Evolutionary conservation across 2,113 vertebrate species (phyloP).

Genomic region (Steatornis caripensis): DNA sequence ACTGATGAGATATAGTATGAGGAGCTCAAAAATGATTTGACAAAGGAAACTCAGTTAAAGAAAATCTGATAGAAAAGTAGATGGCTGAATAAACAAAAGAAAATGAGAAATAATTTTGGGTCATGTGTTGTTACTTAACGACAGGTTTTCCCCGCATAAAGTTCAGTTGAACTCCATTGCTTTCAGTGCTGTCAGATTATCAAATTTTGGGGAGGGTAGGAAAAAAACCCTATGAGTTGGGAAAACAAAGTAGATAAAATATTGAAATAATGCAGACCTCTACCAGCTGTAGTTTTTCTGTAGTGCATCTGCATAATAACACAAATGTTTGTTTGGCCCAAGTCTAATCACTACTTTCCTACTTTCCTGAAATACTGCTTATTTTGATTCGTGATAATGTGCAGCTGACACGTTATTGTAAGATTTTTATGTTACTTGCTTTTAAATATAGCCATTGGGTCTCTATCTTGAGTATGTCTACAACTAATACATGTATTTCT

Average conservation of each 20-base stretch:
- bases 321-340: not conserved
- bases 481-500: not conserved
- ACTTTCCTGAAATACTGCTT: not conserved
- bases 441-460: not conserved
- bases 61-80: not conserved
- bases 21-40: not conserved
- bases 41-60: not conserved
- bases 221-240: not conserved
- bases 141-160: rapidly evolving
- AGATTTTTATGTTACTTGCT: not conserved
- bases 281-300: not conserved
- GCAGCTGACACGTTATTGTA: not conserved
- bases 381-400: not conserved
- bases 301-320: too few relatives aligned
- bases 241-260: not conserved
- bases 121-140: not conserved
- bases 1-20: rapidly evolving
- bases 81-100: not conserved
- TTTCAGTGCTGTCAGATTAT: not conserved
- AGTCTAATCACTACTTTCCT: not conserved
- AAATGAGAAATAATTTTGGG: not conserved
- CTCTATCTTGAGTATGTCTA: not conserved
- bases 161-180: not conserved
- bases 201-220: not conserved
- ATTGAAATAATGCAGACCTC: not conserved